Base-by-base conservation (phyloP, 2,113 vertebrate species). In the Scortum barcoo region DNA sequence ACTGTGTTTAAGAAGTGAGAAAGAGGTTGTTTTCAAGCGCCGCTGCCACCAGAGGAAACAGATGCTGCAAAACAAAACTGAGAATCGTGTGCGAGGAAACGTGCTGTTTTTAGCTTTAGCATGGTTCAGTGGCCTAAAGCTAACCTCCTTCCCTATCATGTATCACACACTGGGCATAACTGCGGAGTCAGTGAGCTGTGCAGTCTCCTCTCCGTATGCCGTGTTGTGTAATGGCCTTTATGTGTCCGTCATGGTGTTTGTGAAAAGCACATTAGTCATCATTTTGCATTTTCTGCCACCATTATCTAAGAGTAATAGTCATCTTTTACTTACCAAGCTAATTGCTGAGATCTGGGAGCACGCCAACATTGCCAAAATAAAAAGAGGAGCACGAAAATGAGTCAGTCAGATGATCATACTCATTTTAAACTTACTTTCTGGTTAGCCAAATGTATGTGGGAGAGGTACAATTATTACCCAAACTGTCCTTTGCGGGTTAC, bases 1-100 rank as follows among this genome's bases (percentile, higher is more conserved):
- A 80, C 44, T 79, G 72, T 30, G 20, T 90, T 89, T 63, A 73
- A 90, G 93, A 93, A 92, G 85, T 92, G 91, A 94, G 85, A 93
- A 79, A 75, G 60, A 71, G 68, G 76, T 87, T 72, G 79, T 83
- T 90, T 88, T 87, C 75, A 42, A 44, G 60, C 19, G 24, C 57
- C 24, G 40, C 51, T 36, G 78, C 69, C 58, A 67, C n/a, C 42
- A 80, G 85, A 94, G 93, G 93, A 95, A 93, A 94, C 93, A 94
- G 92, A 95, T 94, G 92, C 76, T 81, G 54, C 73, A 26, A 78
- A 90, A 81, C 87, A 79, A 88, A 94, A 88, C 66, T 53, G 84
- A 90, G 80, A 88, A 51, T 83, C 40, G 71, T 69, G 86, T 79
- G 69, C 20, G 30, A 76, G 73, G 78, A 88, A 91, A 86, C 60